A percentile compares a stretch with the other conserved stretches of the same genome.
Evolutionary conservation across 2,888 invertebrate genomes (phyloP).

Genomic region (Apotomis turbidana): DNA sequence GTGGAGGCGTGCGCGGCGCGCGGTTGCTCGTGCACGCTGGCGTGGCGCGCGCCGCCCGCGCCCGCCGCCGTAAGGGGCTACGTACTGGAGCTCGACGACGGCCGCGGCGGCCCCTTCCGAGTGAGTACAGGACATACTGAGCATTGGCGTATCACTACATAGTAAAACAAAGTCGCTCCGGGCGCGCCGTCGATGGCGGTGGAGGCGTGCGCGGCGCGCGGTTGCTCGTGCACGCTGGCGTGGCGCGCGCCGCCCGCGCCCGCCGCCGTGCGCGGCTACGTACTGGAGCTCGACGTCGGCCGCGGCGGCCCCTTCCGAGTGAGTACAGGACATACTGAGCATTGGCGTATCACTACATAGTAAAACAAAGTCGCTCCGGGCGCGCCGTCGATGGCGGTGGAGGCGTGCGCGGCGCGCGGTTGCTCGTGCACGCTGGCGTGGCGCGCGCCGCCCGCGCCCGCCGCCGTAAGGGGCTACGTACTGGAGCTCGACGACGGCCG

Average conservation of each 20-base stretch:
- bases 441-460: constrained; percentile 92
- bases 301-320: constrained; percentile 97
- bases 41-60: constrained; percentile 94
- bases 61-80: constrained; percentile 97
- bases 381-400: constrained; percentile 72
- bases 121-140: constrained; percentile 82
- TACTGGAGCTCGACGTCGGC: constrained; percentile 98
- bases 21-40: constrained; percentile 87
- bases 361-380: too few species aligned
- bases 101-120: constrained; percentile 96
- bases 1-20: too few species aligned
- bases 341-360: too few species aligned
- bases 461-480: constrained; percentile 96
- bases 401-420: too few species aligned
- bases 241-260: constrained; percentile 95
- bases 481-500: constrained; percentile 98
- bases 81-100: constrained; percentile 97
- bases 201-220: too few species aligned
- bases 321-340: constrained; percentile 63
- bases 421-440: constrained; percentile 92
- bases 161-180: too few species aligned
- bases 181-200: constrained; percentile 75
- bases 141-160: too few species aligned
- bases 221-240: constrained; percentile 89
- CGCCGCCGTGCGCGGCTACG: constrained; percentile 96